Conservation (phyloP, 2,797 vertebrate species). For the Clarias fuscus region DNA sequence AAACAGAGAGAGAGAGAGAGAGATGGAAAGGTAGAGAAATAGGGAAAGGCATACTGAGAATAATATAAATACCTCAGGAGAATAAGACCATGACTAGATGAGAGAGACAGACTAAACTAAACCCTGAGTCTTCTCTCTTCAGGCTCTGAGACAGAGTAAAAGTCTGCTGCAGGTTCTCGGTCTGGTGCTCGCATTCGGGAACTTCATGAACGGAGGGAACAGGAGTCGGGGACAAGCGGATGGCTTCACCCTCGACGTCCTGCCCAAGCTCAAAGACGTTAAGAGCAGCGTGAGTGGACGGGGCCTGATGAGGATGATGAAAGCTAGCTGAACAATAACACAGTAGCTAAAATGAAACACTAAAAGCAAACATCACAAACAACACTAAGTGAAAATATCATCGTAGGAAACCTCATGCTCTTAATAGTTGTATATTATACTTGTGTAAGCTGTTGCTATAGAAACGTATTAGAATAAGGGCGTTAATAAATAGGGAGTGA, state of each 20-base stretch:
- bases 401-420: background rate
- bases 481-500: background rate
- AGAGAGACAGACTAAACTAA: background rate
- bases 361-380: background rate
- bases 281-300: conserved; percentile 93
- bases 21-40: background rate
- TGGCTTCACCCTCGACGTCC: conserved; percentile 94
- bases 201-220: conserved; percentile 98
- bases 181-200: conserved; percentile 93
- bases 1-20: background rate
- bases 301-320: background rate
- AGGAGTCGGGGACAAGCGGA: conserved; percentile 94
- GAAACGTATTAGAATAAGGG: background rate
- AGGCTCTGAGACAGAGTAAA: conserved; percentile 82
- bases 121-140: background rate
- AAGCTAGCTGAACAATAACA: background rate
- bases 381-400: background rate
- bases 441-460: background rate
- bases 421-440: background rate
- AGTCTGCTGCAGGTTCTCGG: conserved; percentile 86
- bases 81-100: background rate
- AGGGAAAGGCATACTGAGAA: background rate
- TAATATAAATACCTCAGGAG: background rate
- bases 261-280: conserved; percentile 97
- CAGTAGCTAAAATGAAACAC: background rate